Base-by-base conservation (phyloP, 2,113 vertebrate species). In the Mirounga angustirostris region DNA sequence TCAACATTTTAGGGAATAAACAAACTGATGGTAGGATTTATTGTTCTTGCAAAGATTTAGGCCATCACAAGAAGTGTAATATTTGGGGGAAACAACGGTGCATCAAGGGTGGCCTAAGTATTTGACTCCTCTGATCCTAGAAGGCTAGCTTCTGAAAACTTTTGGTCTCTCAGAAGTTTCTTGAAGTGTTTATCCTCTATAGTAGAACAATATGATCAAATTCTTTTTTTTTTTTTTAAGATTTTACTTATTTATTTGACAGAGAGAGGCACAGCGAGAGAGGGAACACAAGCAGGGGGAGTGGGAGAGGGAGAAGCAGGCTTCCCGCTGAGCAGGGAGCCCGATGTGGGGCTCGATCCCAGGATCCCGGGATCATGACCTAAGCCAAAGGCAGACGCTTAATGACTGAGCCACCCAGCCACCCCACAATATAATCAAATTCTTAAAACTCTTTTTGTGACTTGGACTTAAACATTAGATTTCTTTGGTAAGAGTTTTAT, bases 381-480 rank as follows among this genome's bases (percentile, higher is more conserved):
- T 43, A 5, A 43, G 40, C 4, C 40, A 4, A 43, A 43, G 40
- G 40, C 40, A 43, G 40, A 43, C 40, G 40, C 40, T 43, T 43
- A 43, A 43, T 5, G 40, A 43, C 4, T 43, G 40, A 43, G 40
- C 40, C 40, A 43, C 40, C 40, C 40, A 43, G 40, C 40, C 40
- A 5, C 40, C 40, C 40, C 40, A 92, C 1, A 79, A 65, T 56
- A 91, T 46, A 16, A 61, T 67, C 22, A 89, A 94, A 52, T 18
- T 84, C n/a, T 76, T 74, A 80, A 82, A 73, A 36, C 0, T 54
- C 3, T 61, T 88, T 61, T 61, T 91, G 43, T 61, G 36, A 91
- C 81, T 94, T 95, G 26, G 4, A 82, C 24, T 95, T 83, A 90
- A 86, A 94, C n/a, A 73, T 78, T 79, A 61, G 10, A 84, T 69